Percentiles rank a stretch among this genome's conserved stretches.
Conservation (phyloP, 1,140 invertebrate genomes). For the Phenacoccus solenopsis region DNA sequence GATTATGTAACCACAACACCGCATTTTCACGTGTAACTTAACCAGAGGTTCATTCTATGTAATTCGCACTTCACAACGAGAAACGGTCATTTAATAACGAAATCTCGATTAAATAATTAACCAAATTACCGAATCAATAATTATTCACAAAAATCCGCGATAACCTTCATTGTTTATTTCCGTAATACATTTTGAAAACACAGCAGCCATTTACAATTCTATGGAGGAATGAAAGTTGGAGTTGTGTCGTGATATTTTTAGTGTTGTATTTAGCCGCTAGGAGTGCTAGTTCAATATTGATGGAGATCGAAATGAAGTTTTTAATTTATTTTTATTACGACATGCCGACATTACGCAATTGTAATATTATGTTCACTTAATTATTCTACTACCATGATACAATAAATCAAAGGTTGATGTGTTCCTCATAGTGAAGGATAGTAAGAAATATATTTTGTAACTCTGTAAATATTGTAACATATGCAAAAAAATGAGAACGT, state of each 20-base stretch:
- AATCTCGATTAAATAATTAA: not conserved
- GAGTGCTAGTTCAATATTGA: too few relatives aligned
- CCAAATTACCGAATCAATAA: not conserved
- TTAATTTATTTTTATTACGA: too few relatives aligned
- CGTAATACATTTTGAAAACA: constrained; percentile 7
- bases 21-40: constrained; percentile 1
- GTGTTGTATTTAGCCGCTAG: not conserved
- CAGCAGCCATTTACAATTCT: not conserved
- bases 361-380: too few relatives aligned
- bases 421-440: too few relatives aligned
- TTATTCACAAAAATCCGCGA: constrained; percentile 3
- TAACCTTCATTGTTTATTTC: constrained; percentile 18
- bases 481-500: too few relatives aligned
- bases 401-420: too few relatives aligned
- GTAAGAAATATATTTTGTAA: too few relatives aligned
- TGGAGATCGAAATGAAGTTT: too few relatives aligned
- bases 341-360: too few relatives aligned
- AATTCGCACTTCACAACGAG: not conserved
- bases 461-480: too few relatives aligned
- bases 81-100: not conserved
- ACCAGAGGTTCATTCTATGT: not conserved
- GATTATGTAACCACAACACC: constrained; percentile 6
- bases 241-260: not conserved
- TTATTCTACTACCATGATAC: too few relatives aligned
- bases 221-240: not conserved